Percentiles rank a stretch among this genome's conserved stretches.
phyloP scores from a whole-genome alignment of 1,140 invertebrate species.

The Ostrea edulis region DNA sequence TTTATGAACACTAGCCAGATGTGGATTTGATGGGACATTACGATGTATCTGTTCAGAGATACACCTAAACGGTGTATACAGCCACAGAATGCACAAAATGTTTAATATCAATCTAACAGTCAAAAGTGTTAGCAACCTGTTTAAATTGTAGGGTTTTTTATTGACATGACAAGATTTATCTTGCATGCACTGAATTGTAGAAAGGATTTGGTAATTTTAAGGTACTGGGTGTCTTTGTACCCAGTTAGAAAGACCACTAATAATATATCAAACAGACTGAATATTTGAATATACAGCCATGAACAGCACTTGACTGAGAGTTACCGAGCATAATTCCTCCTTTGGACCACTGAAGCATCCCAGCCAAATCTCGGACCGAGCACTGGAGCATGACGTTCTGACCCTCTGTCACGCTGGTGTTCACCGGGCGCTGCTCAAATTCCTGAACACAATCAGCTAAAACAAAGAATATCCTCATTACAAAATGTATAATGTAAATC shows the following conservation, averaged over 20 bases:
- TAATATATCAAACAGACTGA: no score
- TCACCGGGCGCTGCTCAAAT: conserved; percentile 5
- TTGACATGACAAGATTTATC: conserved; percentile 1
- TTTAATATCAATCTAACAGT: conserved; percentile 1
- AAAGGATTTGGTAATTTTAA: no score
- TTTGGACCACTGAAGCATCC: conserved; percentile 4
- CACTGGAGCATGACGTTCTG: conserved; percentile 15
- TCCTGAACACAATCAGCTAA: not conserved
- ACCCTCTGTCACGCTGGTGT: not conserved
- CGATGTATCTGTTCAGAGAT: conserved; percentile 6
- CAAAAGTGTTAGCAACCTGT: not conserved
- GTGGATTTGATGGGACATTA: conserved; percentile 14
- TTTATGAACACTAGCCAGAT: not conserved
- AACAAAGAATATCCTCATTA: not conserved
- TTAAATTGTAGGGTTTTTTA: not conserved
- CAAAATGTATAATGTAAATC: not conserved
- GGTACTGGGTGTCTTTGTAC: no score
- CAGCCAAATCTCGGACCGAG: not conserved
- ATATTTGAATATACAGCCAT: no score
- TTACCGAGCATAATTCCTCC: conserved; percentile 21
- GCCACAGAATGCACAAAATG: not conserved
- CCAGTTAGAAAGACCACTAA: no score
- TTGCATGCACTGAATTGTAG: not conserved
- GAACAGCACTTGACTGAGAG: not conserved
- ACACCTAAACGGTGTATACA: not conserved